A percentile compares a stretch with the other conserved stretches of the same genome.
These are phyloP conservation scores for Sakesphorus luctuosus DNA, from an alignment of 2,113 vertebrate genomes.

Conservation along the genomic window DNA sequence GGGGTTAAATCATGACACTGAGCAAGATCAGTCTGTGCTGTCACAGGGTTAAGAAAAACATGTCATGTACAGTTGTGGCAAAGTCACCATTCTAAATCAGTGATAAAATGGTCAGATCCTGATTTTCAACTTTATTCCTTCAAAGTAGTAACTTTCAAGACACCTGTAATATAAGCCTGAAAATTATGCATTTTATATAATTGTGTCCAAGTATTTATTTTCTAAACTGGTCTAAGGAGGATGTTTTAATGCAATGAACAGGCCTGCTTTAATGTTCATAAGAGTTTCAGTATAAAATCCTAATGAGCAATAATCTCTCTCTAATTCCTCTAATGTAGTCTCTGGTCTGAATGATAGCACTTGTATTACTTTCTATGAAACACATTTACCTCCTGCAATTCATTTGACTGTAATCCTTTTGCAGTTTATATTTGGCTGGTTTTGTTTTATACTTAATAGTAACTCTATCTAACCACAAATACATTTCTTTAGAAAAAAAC, in stretches of 20 bases:
- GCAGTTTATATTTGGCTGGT: constrained; percentile 14
- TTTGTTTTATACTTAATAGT: constrained; percentile 13
- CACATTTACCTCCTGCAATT: constrained; percentile 27
- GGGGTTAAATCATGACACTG: neutral
- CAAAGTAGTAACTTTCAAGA: neutral
- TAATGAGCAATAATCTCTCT: constrained; percentile 50
- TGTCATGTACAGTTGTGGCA: neutral
- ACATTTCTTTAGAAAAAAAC: neutral
- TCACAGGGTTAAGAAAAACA: neutral
- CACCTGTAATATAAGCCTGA: neutral
- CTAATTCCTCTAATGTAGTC: constrained; percentile 51
- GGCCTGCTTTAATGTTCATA: neutral
- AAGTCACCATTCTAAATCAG: neutral
- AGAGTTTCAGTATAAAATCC: constrained; percentile 23
- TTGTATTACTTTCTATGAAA: constrained; percentile 7
- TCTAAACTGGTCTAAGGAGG: constrained; percentile 1
- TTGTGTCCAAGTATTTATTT: neutral
- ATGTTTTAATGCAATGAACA: neutral
- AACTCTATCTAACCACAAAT: neutral
- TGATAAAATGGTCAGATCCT: neutral
- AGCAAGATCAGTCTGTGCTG: neutral
- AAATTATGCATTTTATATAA: neutral
- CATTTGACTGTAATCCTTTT: constrained; percentile 28
- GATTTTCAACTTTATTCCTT: neutral
- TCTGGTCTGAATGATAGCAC: constrained; percentile 13